Base-by-base conservation (phyloP, 2,113 vertebrate species). In the Geothlypis trichas region DNA sequence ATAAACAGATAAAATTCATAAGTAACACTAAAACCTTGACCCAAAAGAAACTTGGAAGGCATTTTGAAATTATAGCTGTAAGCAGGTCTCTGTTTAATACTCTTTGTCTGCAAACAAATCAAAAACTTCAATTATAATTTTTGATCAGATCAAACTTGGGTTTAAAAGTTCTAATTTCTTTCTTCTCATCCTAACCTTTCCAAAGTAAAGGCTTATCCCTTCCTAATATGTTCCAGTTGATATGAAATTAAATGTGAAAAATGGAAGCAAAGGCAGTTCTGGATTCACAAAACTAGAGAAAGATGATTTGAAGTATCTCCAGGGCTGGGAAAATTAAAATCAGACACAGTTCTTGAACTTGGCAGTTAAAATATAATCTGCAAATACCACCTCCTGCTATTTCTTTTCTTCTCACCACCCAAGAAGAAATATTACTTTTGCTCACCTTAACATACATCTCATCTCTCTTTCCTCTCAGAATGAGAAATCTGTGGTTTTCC, bases 241-340 rank as follows among this genome's bases (percentile, higher is more conserved):
- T 52, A 80, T 11, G 23, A 90, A 94, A 93, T 93, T 69, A 85
- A 80, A 84, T 46, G 14, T 77, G 63, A 74, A 93, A 97, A 94
- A 90, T 71, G 15, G 63, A 90, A 86, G 90, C 24, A 92, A 92
- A 93, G 46, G 42, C 39, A 85, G 18, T 42, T 83, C 59, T 74
- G 82, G 26, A 92, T 80, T 85, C 55, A 63, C 30, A 42, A 51
- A 92, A 84, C 41, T 39, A 46, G 41, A 77, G 39, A 54, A 94
- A 78, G 51, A 42, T 69, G n/a, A 90, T 49, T 80, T 93, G 72
- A 26, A 76, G 4, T 77, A 67, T 47, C 79, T 93, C 72, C 42
- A 92, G 63, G 83, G 63, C 52, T 77, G 18, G 13, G 44, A 80
- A 94, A 94, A 91, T 87, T 71, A 80, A 87, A 94, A 90, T 62